phyloP scores from a whole-genome alignment of 2,113 vertebrate species.

The Tachycineta bicolor region DNA sequence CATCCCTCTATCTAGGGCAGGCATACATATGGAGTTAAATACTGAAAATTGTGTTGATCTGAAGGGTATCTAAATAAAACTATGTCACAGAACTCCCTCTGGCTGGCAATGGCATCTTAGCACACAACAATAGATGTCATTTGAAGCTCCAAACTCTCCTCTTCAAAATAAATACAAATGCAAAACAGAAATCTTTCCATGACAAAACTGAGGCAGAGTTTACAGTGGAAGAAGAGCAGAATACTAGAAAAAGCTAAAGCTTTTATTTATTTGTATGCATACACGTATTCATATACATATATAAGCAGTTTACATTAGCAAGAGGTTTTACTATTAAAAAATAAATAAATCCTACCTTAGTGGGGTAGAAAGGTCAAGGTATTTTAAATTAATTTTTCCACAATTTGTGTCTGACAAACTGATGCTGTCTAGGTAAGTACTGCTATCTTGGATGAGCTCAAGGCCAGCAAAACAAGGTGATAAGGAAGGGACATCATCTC shows the following conservation, averaged over 20 bases:
- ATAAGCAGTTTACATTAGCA: background rate
- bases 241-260: background rate
- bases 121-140: background rate
- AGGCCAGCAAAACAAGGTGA: conserved; percentile 51
- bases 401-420: conserved; percentile 22
- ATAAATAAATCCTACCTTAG: background rate
- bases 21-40: rapidly evolving
- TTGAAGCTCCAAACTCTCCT: background rate
- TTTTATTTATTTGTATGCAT: background rate
- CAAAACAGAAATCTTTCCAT: background rate
- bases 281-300: rapidly evolving
- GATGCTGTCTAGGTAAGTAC: conserved; percentile 23
- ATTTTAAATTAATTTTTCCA: conserved; percentile 44
- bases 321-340: background rate
- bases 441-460: conserved; percentile 52
- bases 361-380: conserved; percentile 19
- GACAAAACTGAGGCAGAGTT: background rate
- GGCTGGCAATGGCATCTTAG: background rate
- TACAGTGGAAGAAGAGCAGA: background rate
- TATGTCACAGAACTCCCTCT: background rate
- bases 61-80: background rate
- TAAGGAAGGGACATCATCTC: conserved; percentile 49
- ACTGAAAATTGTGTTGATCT: background rate
- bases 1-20: background rate
- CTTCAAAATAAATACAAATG: background rate